Base-by-base conservation (phyloP, 35 echinoderm and acorn worm species). In the Apostichopus japonicus region DNA sequence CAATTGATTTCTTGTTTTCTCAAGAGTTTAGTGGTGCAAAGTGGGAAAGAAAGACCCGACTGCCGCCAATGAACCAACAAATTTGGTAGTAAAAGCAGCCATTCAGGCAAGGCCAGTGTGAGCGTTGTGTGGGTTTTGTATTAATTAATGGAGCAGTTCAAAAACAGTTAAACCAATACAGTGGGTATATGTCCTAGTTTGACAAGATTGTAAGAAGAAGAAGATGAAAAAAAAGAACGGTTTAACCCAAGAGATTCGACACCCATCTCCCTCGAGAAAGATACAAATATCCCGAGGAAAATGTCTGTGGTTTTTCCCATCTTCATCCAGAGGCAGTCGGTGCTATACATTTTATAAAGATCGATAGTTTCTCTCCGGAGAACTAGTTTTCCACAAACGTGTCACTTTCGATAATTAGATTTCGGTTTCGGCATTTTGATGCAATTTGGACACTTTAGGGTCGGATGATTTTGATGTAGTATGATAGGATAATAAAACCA, bases 51-150 rank as follows among this genome's bases (percentile, higher is more conserved):
- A 54, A 55, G 44, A 83, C 79, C 79, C 51, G 44, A 55, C 79
- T 83, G 79, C 79, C 79, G 79, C 79, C 79, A 54, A 55, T 83
- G 79, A 83, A 52, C 79, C 54, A 83, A 83, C 79, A 83, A 83
- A 83, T 83, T 33, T 33, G 52, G 79, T 25, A 80, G 44, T 54
- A 54, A 83, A 33, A 44, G 24, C 24, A 83, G 79, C 79, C 52
- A 83, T 83, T 83, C 24, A 54, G 24, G 54, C 79, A 83, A 83
- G 79, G 79, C 27, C 79, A 83, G 79, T 54, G n/a, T 24, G 14
- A 83, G 25, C 5, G 79, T 83, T 83, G 79, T 83, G 79, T 83
- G 79, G n/a, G 79, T 83, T 83, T 83, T 83, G 79, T 83, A 83
- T 83, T 83, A 83, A 83, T 83, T 83, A 83, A 55, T 52, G 19